These are phyloP conservation scores for Sycobia sp. DNA, from an alignment of 1,140 invertebrate genomes.

Conservation along the genomic window DNA sequence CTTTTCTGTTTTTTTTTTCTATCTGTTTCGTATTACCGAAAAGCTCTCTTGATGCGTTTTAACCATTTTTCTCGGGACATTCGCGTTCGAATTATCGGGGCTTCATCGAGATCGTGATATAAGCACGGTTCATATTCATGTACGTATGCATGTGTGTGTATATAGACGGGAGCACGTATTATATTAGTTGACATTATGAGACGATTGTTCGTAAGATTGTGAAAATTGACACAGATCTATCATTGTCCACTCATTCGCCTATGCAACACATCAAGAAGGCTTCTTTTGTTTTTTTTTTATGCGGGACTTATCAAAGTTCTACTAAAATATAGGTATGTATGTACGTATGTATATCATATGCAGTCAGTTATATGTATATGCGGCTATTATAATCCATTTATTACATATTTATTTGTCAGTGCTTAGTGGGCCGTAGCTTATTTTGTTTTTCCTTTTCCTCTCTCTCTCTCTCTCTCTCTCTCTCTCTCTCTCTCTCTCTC, in stretches of 20 bases:
- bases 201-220: no score
- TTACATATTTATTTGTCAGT: slow-evolving; percentile 50
- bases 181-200: no score
- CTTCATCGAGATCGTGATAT: not conserved
- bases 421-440: slow-evolving; percentile 46
- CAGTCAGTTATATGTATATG: slow-evolving; percentile 56
- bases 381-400: slow-evolving; percentile 53
- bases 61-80: no score
- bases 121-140: no score
- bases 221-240: no score
- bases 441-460: no score
- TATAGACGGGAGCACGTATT: no score
- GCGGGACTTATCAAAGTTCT: slow-evolving; percentile 52
- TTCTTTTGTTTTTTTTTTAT: no score
- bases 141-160: no score
- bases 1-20: no score
- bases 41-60: slow-evolving; percentile 39
- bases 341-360: slow-evolving; percentile 49
- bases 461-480: slow-evolving; percentile 24
- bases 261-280: slow-evolving; percentile 43
- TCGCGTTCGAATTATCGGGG: not conserved
- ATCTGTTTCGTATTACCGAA: no score
- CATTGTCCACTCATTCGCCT: not conserved
- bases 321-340: slow-evolving; percentile 58
- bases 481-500: slow-evolving; percentile 23